Base-by-base conservation (phyloP, 2,888 invertebrate species). In the Doris montereyensis region DNA sequence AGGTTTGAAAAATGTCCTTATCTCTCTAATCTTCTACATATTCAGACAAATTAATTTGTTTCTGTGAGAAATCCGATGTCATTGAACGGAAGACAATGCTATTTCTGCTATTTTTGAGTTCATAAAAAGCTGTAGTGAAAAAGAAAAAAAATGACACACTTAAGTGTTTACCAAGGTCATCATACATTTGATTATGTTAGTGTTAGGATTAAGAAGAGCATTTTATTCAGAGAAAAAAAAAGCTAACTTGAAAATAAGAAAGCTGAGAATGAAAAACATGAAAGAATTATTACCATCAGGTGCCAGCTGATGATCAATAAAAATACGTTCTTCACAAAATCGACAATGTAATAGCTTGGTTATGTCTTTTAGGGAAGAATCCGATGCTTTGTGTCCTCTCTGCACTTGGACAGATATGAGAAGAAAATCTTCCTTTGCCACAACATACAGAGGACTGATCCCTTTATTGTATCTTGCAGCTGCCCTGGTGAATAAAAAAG, bases 381-480 rank as follows among this genome's bases (percentile, higher is more conserved):
- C 86, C 21, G 88, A 88, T 76, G 82, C 79, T 21, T 81, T 82
- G 8, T 88, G 85, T 24, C 88, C 87, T 70, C 89, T 79, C 2
- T 77, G 65, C 17, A 88, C 86, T 75, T 82, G 77, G 17, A 89
- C 84, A 34, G 84, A 83, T 4, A 89, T 84, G 71, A 89, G 84
- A 35, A 90, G 84, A 68, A 85, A 87, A 71, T 90, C 88, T 57
- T 87, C 87, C 17, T 84, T 78, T 71, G 85, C 84, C 17, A 88
- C 68, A 0, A 86, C 81, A 76, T 85, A 87, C 81, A 90, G 82
- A 41, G 89, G 84, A 1, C 87, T 82, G n/a, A 90, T 80, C 4
- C 89, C 90, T 80, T 89, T 88, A 82, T 87, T 87, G 78, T 87
- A 88, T 57, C 82, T 83, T 1, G 88, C 88, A 10, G 89, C 89